Conservation (phyloP, 2,797 vertebrate species). For the Gila robusta region DNA sequence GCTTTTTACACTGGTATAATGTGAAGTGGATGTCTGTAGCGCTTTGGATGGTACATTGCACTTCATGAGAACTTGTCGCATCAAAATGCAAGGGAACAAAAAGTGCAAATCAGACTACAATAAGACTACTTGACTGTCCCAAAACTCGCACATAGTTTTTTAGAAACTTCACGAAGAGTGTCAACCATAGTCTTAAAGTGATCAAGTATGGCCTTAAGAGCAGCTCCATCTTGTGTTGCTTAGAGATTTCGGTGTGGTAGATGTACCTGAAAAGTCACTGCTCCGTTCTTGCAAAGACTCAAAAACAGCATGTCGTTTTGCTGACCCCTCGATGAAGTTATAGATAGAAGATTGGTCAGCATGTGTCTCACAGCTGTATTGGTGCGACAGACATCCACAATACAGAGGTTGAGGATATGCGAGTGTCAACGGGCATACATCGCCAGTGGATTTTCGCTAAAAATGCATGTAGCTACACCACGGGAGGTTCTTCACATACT, state of each 20-base stretch:
- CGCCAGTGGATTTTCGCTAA: background rate
- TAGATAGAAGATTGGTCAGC: background rate
- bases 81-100: background rate
- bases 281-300: background rate
- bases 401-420: background rate
- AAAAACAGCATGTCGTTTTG: background rate
- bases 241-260: background rate
- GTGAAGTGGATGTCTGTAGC: background rate
- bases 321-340: background rate
- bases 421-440: background rate
- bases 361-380: background rate
- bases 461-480: background rate
- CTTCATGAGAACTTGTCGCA: too few relatives aligned
- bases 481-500: background rate
- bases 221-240: background rate
- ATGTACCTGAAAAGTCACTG: background rate
- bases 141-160: background rate
- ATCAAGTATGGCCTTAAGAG: background rate
- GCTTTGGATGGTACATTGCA: background rate
- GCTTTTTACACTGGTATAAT: background rate
- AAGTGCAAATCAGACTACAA: background rate
- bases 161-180: background rate
- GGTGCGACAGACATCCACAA: background rate
- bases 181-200: constrained; percentile 1
- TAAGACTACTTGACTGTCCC: background rate